These are phyloP conservation scores for Gonioctena quinquepunctata DNA, from an alignment of 1,140 invertebrate species.

Conservation along the genomic window DNA sequence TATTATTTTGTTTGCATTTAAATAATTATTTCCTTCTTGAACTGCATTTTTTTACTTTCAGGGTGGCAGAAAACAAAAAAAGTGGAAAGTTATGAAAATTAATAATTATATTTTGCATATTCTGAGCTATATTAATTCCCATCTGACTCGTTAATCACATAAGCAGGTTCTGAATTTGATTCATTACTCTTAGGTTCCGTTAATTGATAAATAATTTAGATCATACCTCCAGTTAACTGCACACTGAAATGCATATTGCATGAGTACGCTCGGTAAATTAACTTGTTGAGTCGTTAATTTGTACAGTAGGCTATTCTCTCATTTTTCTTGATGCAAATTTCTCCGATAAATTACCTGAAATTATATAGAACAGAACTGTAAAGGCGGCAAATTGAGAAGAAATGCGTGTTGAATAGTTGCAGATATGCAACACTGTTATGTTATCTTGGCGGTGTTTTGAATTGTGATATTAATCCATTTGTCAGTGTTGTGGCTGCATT, in stretches of 20 bases:
- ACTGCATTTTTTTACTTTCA: too few relatives aligned
- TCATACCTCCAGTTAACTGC: not conserved
- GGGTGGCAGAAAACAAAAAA: too few relatives aligned
- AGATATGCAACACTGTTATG: not conserved
- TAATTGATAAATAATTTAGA: not conserved
- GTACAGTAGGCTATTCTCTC: not conserved
- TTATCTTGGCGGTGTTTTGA: not conserved
- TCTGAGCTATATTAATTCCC: too few relatives aligned
- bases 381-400: constrained; percentile 1
- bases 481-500: too few relatives aligned
- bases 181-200: not conserved
- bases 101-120: too few relatives aligned
- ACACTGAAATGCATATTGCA: not conserved
- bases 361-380: constrained; percentile 8
- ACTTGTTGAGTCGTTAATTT: constrained; percentile 12
- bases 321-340: constrained; percentile 1
- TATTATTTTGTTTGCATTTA: too few relatives aligned
- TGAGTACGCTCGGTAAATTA: not conserved
- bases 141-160: too few relatives aligned
- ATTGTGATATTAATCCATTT: not conserved
- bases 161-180: not conserved
- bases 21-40: too few relatives aligned
- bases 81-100: too few relatives aligned
- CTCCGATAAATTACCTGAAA: constrained; percentile 7
- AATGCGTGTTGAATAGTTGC: not conserved